phyloP scores from a whole-genome alignment of 1,140 invertebrate genomes.

The Ceratitis capitata region DNA sequence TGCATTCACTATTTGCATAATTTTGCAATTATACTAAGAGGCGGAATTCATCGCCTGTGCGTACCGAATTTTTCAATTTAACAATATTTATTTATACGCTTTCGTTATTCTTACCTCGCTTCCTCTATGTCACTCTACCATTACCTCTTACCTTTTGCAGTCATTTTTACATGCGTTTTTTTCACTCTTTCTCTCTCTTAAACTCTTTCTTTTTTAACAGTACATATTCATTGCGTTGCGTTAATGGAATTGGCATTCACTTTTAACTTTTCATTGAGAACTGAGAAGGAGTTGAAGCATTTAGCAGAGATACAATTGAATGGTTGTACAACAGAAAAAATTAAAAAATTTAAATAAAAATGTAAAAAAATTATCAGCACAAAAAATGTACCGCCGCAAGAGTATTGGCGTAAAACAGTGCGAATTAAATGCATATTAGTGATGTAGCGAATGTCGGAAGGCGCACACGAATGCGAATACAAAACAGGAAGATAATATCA shows the following conservation, averaged over 20 bases:
- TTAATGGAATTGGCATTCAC: conserved; percentile 10
- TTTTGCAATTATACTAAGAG: conserved; percentile 17
- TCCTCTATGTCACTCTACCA: not conserved
- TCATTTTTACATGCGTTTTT: not conserved
- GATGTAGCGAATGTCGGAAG: not conserved
- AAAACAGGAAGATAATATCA: too few species aligned
- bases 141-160: not conserved
- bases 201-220: not conserved
- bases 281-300: not conserved
- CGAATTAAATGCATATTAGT: not conserved
- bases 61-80: conserved; percentile 10
- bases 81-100: conserved; percentile 17
- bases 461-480: not conserved
- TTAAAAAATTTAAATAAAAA: too few species aligned
- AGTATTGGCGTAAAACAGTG: not conserved
- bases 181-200: not conserved
- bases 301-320: not conserved
- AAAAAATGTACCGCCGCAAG: not conserved
- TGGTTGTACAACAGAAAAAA: not conserved
- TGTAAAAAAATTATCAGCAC: not conserved
- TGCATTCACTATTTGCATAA: conserved; percentile 8
- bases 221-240: not conserved
- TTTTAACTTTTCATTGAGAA: not conserved
- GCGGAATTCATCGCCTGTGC: not conserved
- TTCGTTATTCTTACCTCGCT: too few species aligned